Evolutionary conservation across 1,140 invertebrate species (phyloP), one percentile per base, ranked within the genome.

Genomic region (Dermatophagoides farinae): DNA sequence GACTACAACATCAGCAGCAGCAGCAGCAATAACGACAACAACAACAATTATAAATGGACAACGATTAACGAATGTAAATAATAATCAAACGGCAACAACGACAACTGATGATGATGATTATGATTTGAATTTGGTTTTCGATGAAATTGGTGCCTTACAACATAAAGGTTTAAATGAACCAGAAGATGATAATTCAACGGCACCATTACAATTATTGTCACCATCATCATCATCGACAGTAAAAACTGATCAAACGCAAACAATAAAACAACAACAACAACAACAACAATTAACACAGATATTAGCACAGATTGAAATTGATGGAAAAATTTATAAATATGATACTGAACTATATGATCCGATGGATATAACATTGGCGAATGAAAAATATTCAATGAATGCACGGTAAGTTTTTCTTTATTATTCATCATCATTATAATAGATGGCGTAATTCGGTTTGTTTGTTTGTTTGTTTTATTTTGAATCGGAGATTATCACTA

Each of bases 381-480:
- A 55, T 40, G 53, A 55, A 25, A 55, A 55, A 23, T 41, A 55
- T 44, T n/a, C 41, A 14, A 14, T n/a, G 14, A 55, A 55, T 23
- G 22, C 25, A 12, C 53, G 53, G 53, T 55, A 55, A 44, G 53
- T 55, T 14, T n/a, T 1, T 1, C 9, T 23, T 47, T 47, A 4
- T 47, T 20, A n/a, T n/a, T n/a, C n/a, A n/a, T n/a, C n/a, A n/a
- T n/a, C n/a, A n/a, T n/a, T n/a, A n/a, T n/a, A n/a, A n/a, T n/a
- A n/a, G n/a, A n/a, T n/a, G n/a, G n/a, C n/a, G n/a, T n/a, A n/a
- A n/a, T n/a, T n/a, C n/a, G n/a, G n/a, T n/a, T n/a, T n/a, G n/a
- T n/a, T n/a, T n/a, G n/a, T n/a, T n/a, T n/a, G n/a, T n/a, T n/a
- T n/a, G n/a, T n/a, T n/a, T n/a, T n/a, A n/a, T n/a, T n/a, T n/a